Conservation (phyloP, 1,140 invertebrate species). For the Aphelinus certus region DNA sequence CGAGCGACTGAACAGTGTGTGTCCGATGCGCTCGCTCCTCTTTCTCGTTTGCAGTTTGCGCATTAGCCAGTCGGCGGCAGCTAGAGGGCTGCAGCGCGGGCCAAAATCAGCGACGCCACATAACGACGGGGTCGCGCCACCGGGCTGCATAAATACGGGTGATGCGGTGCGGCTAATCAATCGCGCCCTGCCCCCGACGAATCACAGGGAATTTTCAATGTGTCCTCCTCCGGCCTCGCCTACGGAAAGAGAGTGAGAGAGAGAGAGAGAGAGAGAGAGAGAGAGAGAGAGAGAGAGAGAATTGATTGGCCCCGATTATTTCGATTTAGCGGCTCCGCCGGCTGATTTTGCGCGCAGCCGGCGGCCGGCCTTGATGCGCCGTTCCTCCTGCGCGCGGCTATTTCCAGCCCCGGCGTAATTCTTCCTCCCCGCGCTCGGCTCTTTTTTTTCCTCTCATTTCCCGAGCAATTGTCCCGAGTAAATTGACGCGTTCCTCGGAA, state of each 20-base stretch:
- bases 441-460: background rate
- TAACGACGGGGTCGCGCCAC: slow-evolving; percentile 51
- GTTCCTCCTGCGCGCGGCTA: no score
- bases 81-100: background rate
- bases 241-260: slow-evolving; percentile 40
- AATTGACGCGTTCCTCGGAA: slow-evolving; percentile 21
- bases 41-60: slow-evolving; percentile 43
- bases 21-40: background rate
- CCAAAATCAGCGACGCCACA: slow-evolving; percentile 47
- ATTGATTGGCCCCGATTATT: slow-evolving; percentile 52
- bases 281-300: slow-evolving; percentile 43
- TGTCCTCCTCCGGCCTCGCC: slow-evolving; percentile 44
- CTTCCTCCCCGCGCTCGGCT: background rate
- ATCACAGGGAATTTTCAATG: slow-evolving; percentile 62
- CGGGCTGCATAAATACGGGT: slow-evolving; percentile 57
- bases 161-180: slow-evolving; percentile 53
- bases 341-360: no score
- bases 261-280: slow-evolving; percentile 35
- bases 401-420: slow-evolving; percentile 11
- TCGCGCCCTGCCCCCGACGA: slow-evolving; percentile 42
- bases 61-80: slow-evolving; percentile 43
- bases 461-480: slow-evolving; percentile 28
- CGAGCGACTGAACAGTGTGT: no score
- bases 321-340: slow-evolving; percentile 41
- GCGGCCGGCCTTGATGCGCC: no score